Conservation (phyloP, 2,797 vertebrate species). For the Champsocephalus gunnari region DNA sequence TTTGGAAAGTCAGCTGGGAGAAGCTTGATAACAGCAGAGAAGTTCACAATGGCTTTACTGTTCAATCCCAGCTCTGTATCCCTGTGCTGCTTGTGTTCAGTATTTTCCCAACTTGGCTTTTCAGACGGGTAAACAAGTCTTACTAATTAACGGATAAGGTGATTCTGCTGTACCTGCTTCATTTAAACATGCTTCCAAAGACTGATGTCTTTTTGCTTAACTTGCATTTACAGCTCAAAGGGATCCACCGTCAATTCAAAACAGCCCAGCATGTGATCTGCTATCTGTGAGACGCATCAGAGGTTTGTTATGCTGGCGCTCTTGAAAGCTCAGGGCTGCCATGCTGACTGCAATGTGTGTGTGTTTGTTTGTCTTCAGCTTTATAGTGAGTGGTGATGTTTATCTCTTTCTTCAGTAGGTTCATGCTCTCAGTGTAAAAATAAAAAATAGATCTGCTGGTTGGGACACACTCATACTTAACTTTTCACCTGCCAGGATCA, state of each 20-base stretch:
- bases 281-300: constrained; percentile 63
- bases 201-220: constrained; percentile 20
- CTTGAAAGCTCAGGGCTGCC: constrained; percentile 42
- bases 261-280: constrained; percentile 58
- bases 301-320: constrained; percentile 61
- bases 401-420: constrained; percentile 25
- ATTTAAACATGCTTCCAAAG: constrained; percentile 18
- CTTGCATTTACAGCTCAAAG: constrained; percentile 39
- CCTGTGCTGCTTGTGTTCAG: neutral
- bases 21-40: neutral
- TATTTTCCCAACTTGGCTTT: constrained; percentile 3
- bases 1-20: neutral
- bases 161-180: constrained; percentile 3
- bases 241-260: constrained; percentile 35
- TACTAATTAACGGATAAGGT: constrained; percentile 3
- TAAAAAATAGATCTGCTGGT: neutral
- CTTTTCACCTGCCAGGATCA: neutral
- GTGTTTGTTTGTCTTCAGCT: constrained; percentile 24
- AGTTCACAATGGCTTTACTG: neutral
- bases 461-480: neutral
- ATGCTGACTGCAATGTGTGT: constrained; percentile 19
- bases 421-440: neutral
- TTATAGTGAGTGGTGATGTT: constrained; percentile 28
- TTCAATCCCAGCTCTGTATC: neutral
- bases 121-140: neutral